Conservation (phyloP, 2,888 invertebrate genomes). For the Microplitis manilae region DNA sequence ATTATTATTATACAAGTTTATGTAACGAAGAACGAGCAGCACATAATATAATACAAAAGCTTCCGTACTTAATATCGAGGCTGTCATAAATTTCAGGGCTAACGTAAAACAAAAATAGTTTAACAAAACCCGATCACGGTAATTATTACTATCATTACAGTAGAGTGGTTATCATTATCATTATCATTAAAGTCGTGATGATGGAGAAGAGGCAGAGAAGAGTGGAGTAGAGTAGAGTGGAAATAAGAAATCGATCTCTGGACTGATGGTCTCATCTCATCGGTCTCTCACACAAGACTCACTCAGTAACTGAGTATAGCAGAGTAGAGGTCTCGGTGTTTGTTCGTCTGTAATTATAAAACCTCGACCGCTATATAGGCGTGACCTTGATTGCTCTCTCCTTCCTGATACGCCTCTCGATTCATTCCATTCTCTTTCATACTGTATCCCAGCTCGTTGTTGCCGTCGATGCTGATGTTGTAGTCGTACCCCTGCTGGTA, state of each 20-base stretch:
- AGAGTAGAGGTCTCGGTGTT: slow-evolving; percentile 41
- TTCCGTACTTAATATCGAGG: too few relatives aligned
- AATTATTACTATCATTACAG: neutral
- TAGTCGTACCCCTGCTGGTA: neutral
- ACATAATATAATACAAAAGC: too few relatives aligned
- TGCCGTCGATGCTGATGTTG: neutral
- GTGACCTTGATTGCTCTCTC: slow-evolving; percentile 55
- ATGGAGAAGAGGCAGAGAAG: neutral
- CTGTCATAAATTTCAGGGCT: too few relatives aligned
- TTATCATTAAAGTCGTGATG: neutral
- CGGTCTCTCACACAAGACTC: neutral
- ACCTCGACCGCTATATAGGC: slow-evolving; percentile 52
- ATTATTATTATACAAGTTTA: neutral
- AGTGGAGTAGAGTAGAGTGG: neutral
- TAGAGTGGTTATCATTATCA: neutral
- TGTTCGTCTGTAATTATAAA: slow-evolving; percentile 60
- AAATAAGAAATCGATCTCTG: neutral
- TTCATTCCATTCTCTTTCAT: slow-evolving; percentile 43
- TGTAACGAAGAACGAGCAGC: too few relatives aligned
- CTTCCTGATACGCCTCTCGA: slow-evolving; percentile 51
- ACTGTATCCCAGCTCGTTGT: slow-evolving; percentile 13
- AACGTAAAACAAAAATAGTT: too few relatives aligned
- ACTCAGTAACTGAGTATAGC: neutral
- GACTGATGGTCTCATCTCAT: neutral
- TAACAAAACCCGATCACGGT: too few relatives aligned